These are phyloP conservation scores for Ectemnius cavifrons DNA, from an alignment of 2,888 invertebrate genomes.

Conservation along the genomic window DNA sequence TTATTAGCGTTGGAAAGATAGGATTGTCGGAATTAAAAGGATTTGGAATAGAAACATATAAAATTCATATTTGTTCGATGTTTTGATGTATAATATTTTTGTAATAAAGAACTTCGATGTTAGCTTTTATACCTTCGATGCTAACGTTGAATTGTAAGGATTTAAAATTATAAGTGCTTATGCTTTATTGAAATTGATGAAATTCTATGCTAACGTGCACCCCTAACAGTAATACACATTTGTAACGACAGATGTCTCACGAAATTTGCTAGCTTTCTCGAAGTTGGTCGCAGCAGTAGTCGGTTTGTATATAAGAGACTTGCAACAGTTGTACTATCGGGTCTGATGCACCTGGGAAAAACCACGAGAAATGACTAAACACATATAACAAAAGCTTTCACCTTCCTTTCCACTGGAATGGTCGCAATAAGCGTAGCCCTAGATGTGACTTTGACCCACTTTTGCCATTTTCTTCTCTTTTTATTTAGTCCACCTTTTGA, in stretches of 20 bases:
- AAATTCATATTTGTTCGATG: too few species aligned
- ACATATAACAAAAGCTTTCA: slow-evolving; percentile 55
- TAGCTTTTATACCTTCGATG: too few species aligned
- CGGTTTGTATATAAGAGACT: slow-evolving; percentile 53
- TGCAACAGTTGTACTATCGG: slow-evolving; percentile 10
- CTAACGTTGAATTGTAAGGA: too few species aligned
- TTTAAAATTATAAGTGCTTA: too few species aligned
- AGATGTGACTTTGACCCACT: slow-evolving; percentile 66
- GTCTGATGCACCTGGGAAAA: slow-evolving; percentile 68
- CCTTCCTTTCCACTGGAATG: slow-evolving; percentile 56
- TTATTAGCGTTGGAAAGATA: too few species aligned
- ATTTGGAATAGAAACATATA: too few species aligned
- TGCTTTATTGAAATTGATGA: too few species aligned
- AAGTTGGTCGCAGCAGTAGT: slow-evolving; percentile 12
- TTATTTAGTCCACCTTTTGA: too few species aligned
- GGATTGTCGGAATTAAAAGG: too few species aligned
- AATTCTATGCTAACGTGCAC: too few species aligned
- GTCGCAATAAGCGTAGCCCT: slow-evolving; percentile 58
- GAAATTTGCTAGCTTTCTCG: slow-evolving; percentile 33
- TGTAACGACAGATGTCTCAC: slow-evolving; percentile 47
- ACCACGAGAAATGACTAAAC: slow-evolving; percentile 42
- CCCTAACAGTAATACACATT: slow-evolving; percentile 20
- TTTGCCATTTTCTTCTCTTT: not conserved
- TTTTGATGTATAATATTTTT: too few species aligned
- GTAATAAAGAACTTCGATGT: too few species aligned